Evolutionary conservation across 2,113 vertebrate species (phyloP), one percentile per base, ranked within the genome.

Genomic region (Rhinoptilus africanus): DNA sequence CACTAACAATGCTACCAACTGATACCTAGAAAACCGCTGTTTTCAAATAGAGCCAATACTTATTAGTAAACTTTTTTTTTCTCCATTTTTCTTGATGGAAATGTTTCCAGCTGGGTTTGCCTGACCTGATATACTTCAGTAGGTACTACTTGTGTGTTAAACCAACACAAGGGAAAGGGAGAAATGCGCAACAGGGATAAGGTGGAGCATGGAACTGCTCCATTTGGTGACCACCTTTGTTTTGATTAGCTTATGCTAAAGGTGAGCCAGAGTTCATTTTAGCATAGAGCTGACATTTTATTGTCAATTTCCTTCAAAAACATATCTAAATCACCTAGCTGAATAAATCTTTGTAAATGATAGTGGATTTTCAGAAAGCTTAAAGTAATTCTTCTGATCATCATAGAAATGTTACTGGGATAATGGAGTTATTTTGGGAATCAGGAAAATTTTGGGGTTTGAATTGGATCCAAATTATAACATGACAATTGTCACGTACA

Each of bases 401-500:
- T 47, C 20, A 17, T 22, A 59, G 19, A 87, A 73, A 54, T 47
- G 15, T 62, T 67, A 43, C 4, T 1, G 71, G 24, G 13, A 26
- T 23, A 56, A 74, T 71, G 34, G 11, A 56, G 8, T 35, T 82
- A 21, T 47, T 71, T 34, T 53, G 12, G 23, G 9, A 37, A 82
- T 45, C 0, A 1, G 43, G 22, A 89, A 76, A 80, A 80, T 51
- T 68, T 15, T 81, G 0, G 30, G 6, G 4, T 57, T 78, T 85
- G 13, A 78, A 26, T 22, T n/a, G 9, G 13, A 60, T n/a, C 20
- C 24, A 88, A 43, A 53, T 71, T 66, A 37, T 27, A 74, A 22
- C 2, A 11, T n/a, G n/a, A 16, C 14, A 68, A 16, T 50, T 80
- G 28, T n/a, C 35, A 32, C 0, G 0, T 51, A 37, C 17, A 37